phyloP scores from a whole-genome alignment of 1,140 invertebrate species.

The Forficula auricularia region DNA sequence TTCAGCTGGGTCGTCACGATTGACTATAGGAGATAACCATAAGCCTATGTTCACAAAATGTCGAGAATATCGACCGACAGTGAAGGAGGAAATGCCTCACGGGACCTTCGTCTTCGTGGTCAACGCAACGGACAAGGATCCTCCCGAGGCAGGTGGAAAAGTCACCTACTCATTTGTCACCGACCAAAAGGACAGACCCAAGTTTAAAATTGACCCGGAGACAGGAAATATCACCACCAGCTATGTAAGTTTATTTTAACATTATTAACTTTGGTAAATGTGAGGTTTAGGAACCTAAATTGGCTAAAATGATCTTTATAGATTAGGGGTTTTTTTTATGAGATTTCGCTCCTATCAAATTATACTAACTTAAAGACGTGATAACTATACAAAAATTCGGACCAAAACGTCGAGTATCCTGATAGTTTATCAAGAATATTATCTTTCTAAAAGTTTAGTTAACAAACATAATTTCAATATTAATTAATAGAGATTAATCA shows the following conservation, averaged over 20 bases:
- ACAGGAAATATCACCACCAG: constrained; percentile 59
- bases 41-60: constrained; percentile 60
- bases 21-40: constrained; percentile 34
- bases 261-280: background rate
- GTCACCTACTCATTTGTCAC: constrained; percentile 65
- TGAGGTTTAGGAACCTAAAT: background rate
- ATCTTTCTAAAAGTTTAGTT: too few relatives aligned
- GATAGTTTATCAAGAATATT: background rate
- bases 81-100: constrained; percentile 44
- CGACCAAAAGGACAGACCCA: constrained; percentile 44
- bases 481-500: too few relatives aligned
- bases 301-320: background rate
- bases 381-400: background rate
- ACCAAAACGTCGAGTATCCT: background rate
- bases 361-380: background rate
- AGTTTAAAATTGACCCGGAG: constrained; percentile 56
- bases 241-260: constrained; percentile 28
- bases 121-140: constrained; percentile 39
- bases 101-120: constrained; percentile 45
- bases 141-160: constrained; percentile 52
- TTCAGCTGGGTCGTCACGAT: background rate
- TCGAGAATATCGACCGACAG: constrained; percentile 41
- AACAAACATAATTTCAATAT: too few relatives aligned
- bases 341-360: background rate
- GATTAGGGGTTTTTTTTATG: background rate